These are phyloP conservation scores for Micoletzkya japonica DNA, from an alignment of 2,888 invertebrate species.

Conservation along the genomic window DNA sequence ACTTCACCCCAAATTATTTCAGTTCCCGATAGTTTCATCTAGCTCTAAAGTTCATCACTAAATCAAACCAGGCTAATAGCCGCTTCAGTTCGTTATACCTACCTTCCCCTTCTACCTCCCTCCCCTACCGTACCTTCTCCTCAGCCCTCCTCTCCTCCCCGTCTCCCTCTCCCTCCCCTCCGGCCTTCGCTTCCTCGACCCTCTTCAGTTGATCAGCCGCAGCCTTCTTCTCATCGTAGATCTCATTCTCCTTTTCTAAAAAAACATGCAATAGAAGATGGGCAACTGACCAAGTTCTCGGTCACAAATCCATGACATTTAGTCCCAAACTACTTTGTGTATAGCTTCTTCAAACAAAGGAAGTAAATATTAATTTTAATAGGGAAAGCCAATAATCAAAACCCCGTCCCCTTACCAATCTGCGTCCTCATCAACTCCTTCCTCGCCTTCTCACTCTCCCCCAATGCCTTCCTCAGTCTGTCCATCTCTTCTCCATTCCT, in stretches of 20 bases:
- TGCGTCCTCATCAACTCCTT: slow-evolving; percentile 22
- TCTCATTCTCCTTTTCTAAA: slow-evolving; percentile 35
- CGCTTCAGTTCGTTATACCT: background rate
- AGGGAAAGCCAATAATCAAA: too few species aligned
- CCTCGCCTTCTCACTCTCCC: slow-evolving; percentile 15
- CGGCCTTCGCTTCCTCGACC: background rate
- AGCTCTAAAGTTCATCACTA: background rate
- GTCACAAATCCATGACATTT: background rate
- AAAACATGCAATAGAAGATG: too few species aligned
- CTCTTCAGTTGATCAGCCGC: slow-evolving; percentile 25
- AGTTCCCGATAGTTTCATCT: background rate
- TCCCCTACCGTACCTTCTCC: background rate
- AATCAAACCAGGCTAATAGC: background rate
- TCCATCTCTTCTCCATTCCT: slow-evolving; percentile 28
- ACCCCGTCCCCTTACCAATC: too few species aligned
- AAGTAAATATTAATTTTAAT: background rate
- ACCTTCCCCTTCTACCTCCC: background rate
- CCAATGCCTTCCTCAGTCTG: slow-evolving; percentile 8
- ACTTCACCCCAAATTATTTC: background rate
- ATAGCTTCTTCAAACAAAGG: too few species aligned
- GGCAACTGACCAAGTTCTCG: too few species aligned
- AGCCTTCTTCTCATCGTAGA: slow-evolving; percentile 34
- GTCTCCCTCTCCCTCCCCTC: slow-evolving; percentile 1
- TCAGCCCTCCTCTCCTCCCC: background rate
- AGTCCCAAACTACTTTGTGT: too few species aligned